Base-by-base conservation (phyloP, 2,888 invertebrate species). In the Tetragnatha montana region DNA sequence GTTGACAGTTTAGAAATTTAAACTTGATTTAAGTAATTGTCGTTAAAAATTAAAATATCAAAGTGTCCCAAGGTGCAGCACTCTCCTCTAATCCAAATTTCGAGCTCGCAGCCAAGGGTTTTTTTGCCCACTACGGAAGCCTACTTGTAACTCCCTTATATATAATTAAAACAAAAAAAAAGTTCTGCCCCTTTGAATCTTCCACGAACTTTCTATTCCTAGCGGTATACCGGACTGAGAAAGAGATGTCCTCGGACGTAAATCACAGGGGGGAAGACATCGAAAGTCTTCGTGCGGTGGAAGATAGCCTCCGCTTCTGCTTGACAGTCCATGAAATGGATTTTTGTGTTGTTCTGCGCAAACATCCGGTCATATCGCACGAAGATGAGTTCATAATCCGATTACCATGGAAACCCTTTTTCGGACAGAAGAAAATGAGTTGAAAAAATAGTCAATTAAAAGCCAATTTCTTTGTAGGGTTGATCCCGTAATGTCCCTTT, bases 231-330 rank as follows among this genome's bases (percentile, higher is more conserved):
- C 60, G 14, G 71, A 86, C 60, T 86, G 80, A 47, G 86, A 86
- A 68, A 21, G 80, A 8, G 19, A 60, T 79, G 86, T 80, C 80
- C 86, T 83, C 60, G 21, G 12, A 71, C 19, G 17, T 80, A 60
- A 80, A 81, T 74, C 73, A 69, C 49, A 68, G 47, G 51, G 8
- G 68, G 21, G 35, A 35, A 35, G 51, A 21, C 50, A 73, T 22
- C 17, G 80, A 80, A 86, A 80, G 80, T 86, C 68, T 8, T 51
- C 80, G 86, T 86, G 80, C 49, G 51, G 19, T 8, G 74, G 47
- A 8, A 21, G 74, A 22, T 78, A 19, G 50, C 12, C n/a, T n/a
- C n/a, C 60, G 47, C 82, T 73, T 19, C n/a, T 47, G 35, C 12
- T 70, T 22, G 69, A 70, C 80, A 60, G 35, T 6, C 80, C 80